phyloP scores from a whole-genome alignment of 2,888 invertebrate genomes.

The Polylopha cassiicola region DNA sequence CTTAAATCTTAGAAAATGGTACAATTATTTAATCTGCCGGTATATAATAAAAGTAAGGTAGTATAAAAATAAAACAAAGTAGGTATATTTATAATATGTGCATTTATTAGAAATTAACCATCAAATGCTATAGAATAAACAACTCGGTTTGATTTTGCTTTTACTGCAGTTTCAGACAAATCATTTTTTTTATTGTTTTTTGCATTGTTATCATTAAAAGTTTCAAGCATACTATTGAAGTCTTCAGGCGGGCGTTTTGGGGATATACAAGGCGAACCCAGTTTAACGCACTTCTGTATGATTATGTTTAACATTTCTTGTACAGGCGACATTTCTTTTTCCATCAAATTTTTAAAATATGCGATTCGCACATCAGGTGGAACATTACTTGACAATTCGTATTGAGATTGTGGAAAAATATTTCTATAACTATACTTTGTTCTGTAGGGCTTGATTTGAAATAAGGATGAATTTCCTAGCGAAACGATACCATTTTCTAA shows the following conservation, averaged over 20 bases:
- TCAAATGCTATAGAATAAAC: slow-evolving; percentile 62
- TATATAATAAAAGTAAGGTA: not conserved
- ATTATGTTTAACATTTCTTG: slow-evolving; percentile 51
- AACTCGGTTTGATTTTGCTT: slow-evolving; percentile 52
- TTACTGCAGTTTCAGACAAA: slow-evolving; percentile 23
- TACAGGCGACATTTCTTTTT: slow-evolving; percentile 55
- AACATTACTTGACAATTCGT: not conserved
- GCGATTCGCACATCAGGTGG: slow-evolving; percentile 46
- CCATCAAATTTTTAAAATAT: slow-evolving; percentile 44
- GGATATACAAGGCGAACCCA: too few species aligned
- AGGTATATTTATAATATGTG: slow-evolving; percentile 14
- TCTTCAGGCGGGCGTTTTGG: too few species aligned
- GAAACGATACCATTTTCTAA: too few species aligned
- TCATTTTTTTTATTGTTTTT: slow-evolving; percentile 18
- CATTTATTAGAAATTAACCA: slow-evolving; percentile 31
- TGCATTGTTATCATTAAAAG: too few species aligned
- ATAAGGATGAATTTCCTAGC: too few species aligned
- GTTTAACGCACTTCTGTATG: slow-evolving; percentile 42
- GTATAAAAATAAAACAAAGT: slow-evolving; percentile 10
- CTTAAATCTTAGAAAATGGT: not conserved
- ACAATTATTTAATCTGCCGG: not conserved
- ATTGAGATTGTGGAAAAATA: not conserved
- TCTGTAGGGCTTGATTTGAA: too few species aligned
- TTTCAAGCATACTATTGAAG: too few species aligned
- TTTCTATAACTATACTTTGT: too few species aligned